These are phyloP conservation scores for Onychostoma macrolepis DNA, from an alignment of 2,113 vertebrate genomes.

Conservation along the genomic window DNA sequence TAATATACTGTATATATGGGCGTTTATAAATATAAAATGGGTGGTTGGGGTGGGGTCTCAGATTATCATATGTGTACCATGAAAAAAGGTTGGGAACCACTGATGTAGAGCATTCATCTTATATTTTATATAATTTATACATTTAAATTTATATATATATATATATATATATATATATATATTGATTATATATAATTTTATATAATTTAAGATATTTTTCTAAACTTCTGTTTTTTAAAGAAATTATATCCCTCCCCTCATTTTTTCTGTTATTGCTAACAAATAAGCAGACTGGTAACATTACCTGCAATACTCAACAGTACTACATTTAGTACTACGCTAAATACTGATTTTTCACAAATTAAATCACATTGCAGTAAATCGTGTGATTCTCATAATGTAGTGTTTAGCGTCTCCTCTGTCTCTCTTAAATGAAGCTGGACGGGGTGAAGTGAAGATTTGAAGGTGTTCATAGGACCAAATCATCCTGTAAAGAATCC, in stretches of 20 bases:
- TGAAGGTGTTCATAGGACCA: neutral
- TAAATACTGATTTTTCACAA: neutral
- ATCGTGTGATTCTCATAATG: slow-evolving; percentile 5
- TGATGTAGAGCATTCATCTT: too few relatives aligned
- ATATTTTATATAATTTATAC: neutral
- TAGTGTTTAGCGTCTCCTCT: neutral
- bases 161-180: neutral
- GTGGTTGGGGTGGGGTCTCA: too few relatives aligned
- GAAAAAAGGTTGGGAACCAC: too few relatives aligned
- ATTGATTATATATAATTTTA: too few relatives aligned
- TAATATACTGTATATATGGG: too few relatives aligned
- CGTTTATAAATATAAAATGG: too few relatives aligned
- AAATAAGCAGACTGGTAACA: neutral
- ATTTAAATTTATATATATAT: neutral
- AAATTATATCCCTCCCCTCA: neutral
- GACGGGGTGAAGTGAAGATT: neutral
- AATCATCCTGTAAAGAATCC: slow-evolving; percentile 28
- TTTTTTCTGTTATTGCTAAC: neutral
- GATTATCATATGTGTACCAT: too few relatives aligned
- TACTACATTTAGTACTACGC: neutral
- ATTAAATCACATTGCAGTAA: neutral
- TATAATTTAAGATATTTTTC: too few relatives aligned
- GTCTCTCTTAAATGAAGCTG: neutral
- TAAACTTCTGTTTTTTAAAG: too few relatives aligned
- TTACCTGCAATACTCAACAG: neutral